Percentiles rank a stretch among this genome's conserved stretches.
Evolutionary conservation across 2,113 vertebrate species (phyloP).

Genomic region (Rhinolophus ferrumequinum): DNA sequence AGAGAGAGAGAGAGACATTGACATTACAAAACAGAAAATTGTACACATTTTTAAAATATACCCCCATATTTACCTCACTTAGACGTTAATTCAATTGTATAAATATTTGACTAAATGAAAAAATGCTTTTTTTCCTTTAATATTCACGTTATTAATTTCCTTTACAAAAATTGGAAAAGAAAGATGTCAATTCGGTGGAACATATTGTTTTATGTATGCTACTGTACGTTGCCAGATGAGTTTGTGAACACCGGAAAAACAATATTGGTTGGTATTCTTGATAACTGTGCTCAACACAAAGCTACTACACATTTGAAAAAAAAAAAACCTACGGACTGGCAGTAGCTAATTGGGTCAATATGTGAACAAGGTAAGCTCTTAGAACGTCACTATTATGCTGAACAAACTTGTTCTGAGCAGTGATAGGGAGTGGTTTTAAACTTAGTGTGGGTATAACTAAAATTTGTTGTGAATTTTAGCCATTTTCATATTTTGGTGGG

Average conservation of each 20-base stretch:
- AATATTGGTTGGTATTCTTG: neutral
- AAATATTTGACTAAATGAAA: neutral
- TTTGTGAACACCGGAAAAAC: neutral
- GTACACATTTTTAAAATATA: neutral
- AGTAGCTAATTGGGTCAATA: neutral
- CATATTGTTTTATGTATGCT: slow-evolving; percentile 27
- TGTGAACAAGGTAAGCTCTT: neutral
- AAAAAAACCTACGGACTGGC: neutral
- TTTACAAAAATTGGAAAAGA: slow-evolving; percentile 1
- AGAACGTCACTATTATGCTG: neutral
- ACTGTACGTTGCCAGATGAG: neutral
- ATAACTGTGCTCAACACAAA: neutral
- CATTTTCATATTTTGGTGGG: slow-evolving; percentile 21
- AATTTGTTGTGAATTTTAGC: slow-evolving; percentile 14
- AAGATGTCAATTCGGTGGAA: neutral
- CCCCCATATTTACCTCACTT: neutral
- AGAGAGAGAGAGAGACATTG: neutral
- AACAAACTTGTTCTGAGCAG: neutral
- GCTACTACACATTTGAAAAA: slow-evolving; percentile 13
- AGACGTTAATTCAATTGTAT: neutral
- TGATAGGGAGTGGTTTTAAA: neutral
- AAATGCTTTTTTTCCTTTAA: neutral
- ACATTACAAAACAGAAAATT: neutral
- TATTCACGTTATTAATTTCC: neutral
- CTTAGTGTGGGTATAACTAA: neutral